Base-by-base conservation (phyloP, 2,888 invertebrate genomes). In the Nesidiocoris tenuis region DNA sequence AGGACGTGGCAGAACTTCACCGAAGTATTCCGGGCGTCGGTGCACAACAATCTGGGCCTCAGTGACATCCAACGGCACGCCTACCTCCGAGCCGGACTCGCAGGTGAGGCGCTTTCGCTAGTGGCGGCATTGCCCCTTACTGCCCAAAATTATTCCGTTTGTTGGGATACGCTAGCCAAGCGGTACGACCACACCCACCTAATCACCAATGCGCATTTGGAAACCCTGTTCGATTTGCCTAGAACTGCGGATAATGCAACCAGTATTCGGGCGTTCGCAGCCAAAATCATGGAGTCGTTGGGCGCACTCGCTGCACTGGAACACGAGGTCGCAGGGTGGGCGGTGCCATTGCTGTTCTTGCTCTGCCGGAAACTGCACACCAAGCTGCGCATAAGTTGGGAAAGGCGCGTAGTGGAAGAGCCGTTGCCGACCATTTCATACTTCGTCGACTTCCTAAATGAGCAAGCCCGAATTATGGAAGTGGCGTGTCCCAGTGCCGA, bases 321-420 rank as follows among this genome's bases (percentile, higher is more conserved):
- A 17, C 18, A 70, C 18, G 70, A 70, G 1, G 70, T 55, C 12
- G 70, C 56, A 59, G 59, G 59, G 57, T 70, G 70, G 66, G 66
- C 39, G 70, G 70, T 70, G 3, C 70, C 59, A 3, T 7, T 68
- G 1, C 17, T 68, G 19, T 68, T 57, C 17, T 16, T 70, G 16
- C 59, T 22, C n/a, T n/a, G 24, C 23, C 21, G 25, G 23, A 9
- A 22, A 16, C 59, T 70, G 0, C 22, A 70, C 1, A 23, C 5
- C 9, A 59, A 23, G 23, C 17, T 70, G 17, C 22, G 70, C 12
- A 59, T 57, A 19, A 17, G 25, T n/a, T 70, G 70, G 70, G 59
- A 70, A 23, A 7, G 59, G 0, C 23, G 23, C 21, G 1, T 24
- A 7, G n/a, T 70, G n/a, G 18, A 22, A 0, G 16, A 7, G 5